phyloP scores from a whole-genome alignment of 2,113 vertebrate species.

The Grammomys surdaster region DNA sequence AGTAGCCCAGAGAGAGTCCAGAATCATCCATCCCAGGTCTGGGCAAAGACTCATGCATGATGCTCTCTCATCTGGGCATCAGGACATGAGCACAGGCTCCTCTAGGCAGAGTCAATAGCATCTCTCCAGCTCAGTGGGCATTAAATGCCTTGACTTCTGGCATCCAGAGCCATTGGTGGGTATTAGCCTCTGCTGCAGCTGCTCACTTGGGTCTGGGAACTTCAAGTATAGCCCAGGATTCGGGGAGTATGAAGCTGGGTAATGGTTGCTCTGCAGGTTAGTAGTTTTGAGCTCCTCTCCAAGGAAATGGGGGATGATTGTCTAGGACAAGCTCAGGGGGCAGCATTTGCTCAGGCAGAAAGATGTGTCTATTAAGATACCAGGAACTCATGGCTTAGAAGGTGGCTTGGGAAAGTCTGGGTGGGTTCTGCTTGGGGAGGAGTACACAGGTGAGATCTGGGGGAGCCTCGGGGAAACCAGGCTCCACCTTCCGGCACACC shows the following conservation, averaged over 20 bases:
- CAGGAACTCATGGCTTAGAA: not conserved
- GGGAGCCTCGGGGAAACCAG: not conserved
- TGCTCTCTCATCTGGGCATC: not conserved
- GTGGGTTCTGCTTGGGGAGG: rapidly evolving
- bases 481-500: not conserved
- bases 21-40: rapidly evolving
- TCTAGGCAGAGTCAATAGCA: no score
- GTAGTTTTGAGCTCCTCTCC: not conserved
- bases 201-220: rapidly evolving
- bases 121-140: rapidly evolving
- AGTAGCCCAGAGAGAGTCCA: rapidly evolving
- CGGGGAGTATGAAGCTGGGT: rapidly evolving
- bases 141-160: not conserved
- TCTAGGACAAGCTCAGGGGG: not conserved
- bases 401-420: not conserved
- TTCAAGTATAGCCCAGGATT: not conserved
- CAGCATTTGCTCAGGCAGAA: not conserved
- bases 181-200: rapidly evolving
- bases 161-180: rapidly evolving
- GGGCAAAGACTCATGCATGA: rapidly evolving
- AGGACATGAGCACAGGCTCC: not conserved
- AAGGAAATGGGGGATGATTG: not conserved
- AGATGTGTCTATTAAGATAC: not conserved
- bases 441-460: not conserved
- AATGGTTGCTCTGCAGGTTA: not conserved